A percentile compares a stretch with the other conserved stretches of the same genome.
Evolutionary conservation across 2,797 vertebrate genomes (phyloP).

Genomic region (Enteromius afrohamiltoni): DNA sequence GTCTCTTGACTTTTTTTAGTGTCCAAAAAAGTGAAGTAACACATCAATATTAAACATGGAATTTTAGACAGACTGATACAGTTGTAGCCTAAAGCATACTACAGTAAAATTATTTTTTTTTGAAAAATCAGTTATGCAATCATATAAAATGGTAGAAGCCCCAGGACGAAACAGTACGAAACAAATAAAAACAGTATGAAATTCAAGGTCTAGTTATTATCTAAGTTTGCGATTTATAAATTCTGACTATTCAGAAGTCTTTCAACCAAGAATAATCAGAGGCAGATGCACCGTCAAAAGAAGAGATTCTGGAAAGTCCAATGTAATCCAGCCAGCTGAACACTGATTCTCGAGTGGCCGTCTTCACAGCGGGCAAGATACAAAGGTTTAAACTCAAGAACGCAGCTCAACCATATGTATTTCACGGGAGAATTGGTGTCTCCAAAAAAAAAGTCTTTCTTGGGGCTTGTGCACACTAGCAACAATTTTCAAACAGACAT

Average conservation of each 20-base stretch:
- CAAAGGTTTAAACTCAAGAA: slow-evolving; percentile 10
- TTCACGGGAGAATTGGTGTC: neutral
- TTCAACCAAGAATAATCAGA: slow-evolving; percentile 34
- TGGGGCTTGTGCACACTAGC: neutral
- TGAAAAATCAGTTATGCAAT: neutral
- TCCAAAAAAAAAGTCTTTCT: neutral
- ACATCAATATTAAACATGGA: neutral
- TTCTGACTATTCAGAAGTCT: neutral
- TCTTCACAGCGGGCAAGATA: slow-evolving; percentile 23
- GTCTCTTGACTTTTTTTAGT: neutral
- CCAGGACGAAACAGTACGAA: neutral
- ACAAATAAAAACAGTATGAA: too few relatives aligned
- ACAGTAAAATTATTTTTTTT: neutral
- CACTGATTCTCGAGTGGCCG: neutral
- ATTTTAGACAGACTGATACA: neutral
- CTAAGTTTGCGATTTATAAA: slow-evolving; percentile 2
- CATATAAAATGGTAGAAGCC: neutral
- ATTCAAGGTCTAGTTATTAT: neutral
- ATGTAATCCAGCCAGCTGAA: slow-evolving; percentile 17
- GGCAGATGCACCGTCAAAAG: slow-evolving; percentile 31
- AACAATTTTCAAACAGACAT: slow-evolving; percentile 1
- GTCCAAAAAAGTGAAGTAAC: neutral
- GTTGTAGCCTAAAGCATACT: neutral
- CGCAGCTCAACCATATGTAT: neutral
- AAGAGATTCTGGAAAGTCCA: slow-evolving; percentile 35